These are phyloP conservation scores for Micromys minutus DNA, from an alignment of 2,113 vertebrate genomes.

Conservation along the genomic window DNA sequence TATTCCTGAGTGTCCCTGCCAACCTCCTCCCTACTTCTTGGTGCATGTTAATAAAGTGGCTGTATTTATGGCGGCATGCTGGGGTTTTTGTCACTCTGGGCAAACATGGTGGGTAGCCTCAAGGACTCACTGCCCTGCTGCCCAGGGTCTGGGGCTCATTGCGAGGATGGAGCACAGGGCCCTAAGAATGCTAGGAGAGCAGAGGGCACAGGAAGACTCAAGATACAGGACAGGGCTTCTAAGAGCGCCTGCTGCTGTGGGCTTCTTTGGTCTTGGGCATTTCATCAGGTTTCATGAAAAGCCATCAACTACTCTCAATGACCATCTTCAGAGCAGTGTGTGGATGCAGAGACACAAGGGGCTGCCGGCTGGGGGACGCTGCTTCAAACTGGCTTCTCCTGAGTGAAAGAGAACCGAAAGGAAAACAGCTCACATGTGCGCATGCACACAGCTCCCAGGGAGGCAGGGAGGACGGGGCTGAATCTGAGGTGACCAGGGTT, in stretches of 20 bases:
- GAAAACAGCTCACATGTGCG: no score
- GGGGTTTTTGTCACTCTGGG: conserved; percentile 59
- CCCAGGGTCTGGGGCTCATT: not conserved
- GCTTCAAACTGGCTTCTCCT: not conserved
- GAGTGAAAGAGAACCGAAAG: not conserved
- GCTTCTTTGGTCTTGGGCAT: no score
- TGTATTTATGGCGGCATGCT: conserved; percentile 84
- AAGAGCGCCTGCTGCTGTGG: not conserved
- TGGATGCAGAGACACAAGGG: not conserved
- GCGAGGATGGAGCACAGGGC: not conserved
- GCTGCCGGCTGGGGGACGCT: not conserved
- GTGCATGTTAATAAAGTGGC: conserved; percentile 88
- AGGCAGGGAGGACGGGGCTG: accelerated
- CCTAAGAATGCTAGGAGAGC: accelerated
- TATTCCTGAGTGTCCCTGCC: conserved; percentile 77
- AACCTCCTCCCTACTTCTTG: conserved; percentile 76
- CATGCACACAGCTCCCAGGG: accelerated
- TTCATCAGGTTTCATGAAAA: not conserved
- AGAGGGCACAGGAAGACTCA: no score
- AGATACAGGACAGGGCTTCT: not conserved
- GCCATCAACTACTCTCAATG: not conserved
- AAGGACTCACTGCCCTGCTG: not conserved
- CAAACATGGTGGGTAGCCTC: no score
- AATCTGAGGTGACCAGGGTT: accelerated
- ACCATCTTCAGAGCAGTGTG: no score